Conservation (phyloP, 1,140 invertebrate genomes). For the Drosophila virilis region DNA sequence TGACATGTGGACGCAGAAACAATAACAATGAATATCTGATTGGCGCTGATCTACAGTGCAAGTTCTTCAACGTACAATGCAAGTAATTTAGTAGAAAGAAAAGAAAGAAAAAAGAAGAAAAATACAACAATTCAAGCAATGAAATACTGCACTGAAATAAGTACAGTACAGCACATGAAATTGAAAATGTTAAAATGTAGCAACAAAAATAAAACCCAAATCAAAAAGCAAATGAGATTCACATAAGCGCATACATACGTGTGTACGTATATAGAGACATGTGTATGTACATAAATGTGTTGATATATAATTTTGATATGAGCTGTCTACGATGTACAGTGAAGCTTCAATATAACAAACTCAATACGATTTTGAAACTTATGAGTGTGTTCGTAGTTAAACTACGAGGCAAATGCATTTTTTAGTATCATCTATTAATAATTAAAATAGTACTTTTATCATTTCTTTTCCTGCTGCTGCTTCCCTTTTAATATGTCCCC, state of each 20-base stretch:
- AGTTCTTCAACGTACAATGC: not conserved
- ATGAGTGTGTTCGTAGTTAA: not conserved
- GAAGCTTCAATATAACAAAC: slow-evolving; percentile 24
- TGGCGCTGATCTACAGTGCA: slow-evolving; percentile 25
- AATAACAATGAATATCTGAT: slow-evolving; percentile 38
- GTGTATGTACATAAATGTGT: slow-evolving; percentile 14
- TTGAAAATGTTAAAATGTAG: slow-evolving; percentile 31
- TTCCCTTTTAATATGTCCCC: slow-evolving; percentile 31
- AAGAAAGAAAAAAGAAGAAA: not conserved
- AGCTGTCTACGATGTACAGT: slow-evolving; percentile 35
- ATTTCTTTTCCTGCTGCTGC: slow-evolving; percentile 9
- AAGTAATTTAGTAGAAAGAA: slow-evolving; percentile 7
- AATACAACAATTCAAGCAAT: slow-evolving; percentile 4
- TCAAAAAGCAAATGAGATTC: slow-evolving; percentile 30
- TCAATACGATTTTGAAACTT: not conserved
- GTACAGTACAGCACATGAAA: slow-evolving; percentile 44
- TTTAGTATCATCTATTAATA: not conserved
- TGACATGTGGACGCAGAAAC: slow-evolving; percentile 44
- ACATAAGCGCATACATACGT: slow-evolving; percentile 22
- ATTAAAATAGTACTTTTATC: slow-evolving; percentile 13
- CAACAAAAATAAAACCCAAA: slow-evolving; percentile 18
- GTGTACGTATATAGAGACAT: slow-evolving; percentile 8
- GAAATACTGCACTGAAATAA: slow-evolving; percentile 24
- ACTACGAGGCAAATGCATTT: not conserved
- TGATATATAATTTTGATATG: slow-evolving; percentile 39